These are phyloP conservation scores for Actinemys pallida DNA, from an alignment of 2,113 vertebrate species.

Conservation along the genomic window DNA sequence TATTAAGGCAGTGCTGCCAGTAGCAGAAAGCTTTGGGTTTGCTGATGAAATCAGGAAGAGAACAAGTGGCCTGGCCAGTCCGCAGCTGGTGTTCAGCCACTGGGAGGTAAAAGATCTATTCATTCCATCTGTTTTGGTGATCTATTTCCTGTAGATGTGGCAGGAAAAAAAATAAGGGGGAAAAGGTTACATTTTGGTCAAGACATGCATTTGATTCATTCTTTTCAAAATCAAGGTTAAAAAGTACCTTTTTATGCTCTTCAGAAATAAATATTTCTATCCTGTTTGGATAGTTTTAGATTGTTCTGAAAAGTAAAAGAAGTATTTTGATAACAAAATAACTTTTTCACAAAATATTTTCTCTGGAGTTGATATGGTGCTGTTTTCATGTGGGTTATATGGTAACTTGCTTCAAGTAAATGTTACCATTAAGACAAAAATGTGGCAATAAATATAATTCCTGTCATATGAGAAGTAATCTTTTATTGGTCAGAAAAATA, in stretches of 20 bases:
- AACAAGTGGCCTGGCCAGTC: constrained; percentile 96
- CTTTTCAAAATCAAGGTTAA: neutral
- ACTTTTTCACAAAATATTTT: neutral
- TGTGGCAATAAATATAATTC: neutral
- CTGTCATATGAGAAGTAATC: neutral
- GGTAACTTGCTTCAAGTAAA: constrained; percentile 12
- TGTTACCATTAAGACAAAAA: neutral
- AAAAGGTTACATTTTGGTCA: constrained; percentile 60
- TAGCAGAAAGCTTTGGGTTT: constrained; percentile 98
- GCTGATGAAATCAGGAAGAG: constrained; percentile 97
- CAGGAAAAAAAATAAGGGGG: constrained; percentile 35
- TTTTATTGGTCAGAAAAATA: neutral
- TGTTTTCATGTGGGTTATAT: neutral
- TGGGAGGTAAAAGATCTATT: constrained; percentile 90
- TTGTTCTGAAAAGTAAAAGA: neutral
- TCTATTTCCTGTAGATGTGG: constrained; percentile 37
- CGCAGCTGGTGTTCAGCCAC: constrained; percentile 97
- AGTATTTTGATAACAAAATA: neutral
- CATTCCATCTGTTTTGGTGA: constrained; percentile 38
- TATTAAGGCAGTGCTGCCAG: constrained; percentile 94
- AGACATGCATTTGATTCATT: neutral
- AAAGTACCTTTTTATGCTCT: neutral
- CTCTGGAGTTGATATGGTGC: neutral
- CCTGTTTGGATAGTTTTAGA: neutral
- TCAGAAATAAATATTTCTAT: neutral